Percentiles rank a stretch among this genome's conserved stretches.
Conservation (phyloP, 1,140 invertebrate species). For the Ylistrum balloti region DNA sequence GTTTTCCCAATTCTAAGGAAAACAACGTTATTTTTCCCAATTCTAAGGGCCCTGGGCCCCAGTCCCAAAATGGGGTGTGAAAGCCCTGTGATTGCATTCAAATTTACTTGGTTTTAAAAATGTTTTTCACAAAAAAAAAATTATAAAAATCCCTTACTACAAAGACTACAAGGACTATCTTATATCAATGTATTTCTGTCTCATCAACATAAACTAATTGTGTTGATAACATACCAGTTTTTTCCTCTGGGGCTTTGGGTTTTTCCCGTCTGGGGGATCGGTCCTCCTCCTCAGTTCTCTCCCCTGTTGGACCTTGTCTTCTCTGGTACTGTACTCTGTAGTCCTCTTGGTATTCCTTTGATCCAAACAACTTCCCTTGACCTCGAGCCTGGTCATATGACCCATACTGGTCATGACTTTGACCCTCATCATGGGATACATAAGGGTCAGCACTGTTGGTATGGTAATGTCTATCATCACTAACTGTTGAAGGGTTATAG, state of each 20-base stretch:
- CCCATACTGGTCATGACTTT: conserved; percentile 44
- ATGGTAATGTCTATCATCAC: neutral
- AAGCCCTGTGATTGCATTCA: no score
- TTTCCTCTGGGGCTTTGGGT: neutral
- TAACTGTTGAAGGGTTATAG: neutral
- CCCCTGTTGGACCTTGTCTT: conserved; percentile 50
- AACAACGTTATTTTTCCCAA: no score
- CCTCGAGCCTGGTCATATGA: conserved; percentile 37
- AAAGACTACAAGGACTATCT: no score
- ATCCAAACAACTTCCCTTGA: conserved; percentile 4
- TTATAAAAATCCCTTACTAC: no score
- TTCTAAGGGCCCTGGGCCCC: no score
- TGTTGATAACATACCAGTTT: neutral
- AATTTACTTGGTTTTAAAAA: no score
- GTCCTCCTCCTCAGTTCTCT: conserved; percentile 54
- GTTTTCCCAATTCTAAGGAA: no score
- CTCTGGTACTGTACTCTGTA: conserved; percentile 62
- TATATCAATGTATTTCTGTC: no score
- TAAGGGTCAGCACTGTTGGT: conserved; percentile 9
- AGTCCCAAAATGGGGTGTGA: no score
- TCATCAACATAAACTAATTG: no score
- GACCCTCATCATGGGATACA: neutral
- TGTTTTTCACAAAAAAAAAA: no score
- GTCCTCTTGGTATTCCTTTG: conserved; percentile 56
- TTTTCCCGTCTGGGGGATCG: neutral